Evolutionary conservation across 2,888 invertebrate species (phyloP).

Genomic region (Phengaris arion): DNA sequence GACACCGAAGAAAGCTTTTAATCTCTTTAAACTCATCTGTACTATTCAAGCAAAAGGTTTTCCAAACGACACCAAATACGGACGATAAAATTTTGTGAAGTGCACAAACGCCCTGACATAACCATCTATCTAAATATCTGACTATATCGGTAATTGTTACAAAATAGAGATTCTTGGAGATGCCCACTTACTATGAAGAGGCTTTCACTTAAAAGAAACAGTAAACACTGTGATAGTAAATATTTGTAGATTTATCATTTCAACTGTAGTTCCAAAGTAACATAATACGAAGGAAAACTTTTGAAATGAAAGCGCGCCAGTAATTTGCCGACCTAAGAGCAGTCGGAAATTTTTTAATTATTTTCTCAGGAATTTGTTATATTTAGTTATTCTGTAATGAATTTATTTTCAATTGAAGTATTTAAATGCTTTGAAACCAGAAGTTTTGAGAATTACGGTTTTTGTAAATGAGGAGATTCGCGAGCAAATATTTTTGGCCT

Average conservation of each 20-base stretch:
- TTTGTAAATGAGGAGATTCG: neutral
- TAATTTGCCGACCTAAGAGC: constrained; percentile 25
- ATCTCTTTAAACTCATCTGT: too few relatives aligned
- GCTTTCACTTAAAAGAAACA: neutral
- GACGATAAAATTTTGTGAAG: too few relatives aligned
- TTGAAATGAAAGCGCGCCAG: constrained; percentile 1
- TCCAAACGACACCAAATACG: too few relatives aligned
- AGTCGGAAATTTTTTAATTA: constrained; percentile 16
- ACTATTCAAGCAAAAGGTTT: too few relatives aligned
- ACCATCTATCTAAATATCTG: too few relatives aligned
- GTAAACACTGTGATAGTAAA: neutral
- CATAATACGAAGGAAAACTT: constrained; percentile 19
- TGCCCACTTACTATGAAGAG: too few relatives aligned
- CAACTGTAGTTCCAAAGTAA: constrained; percentile 9
- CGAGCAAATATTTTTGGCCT: neutral
- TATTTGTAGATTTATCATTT: constrained; percentile 7
- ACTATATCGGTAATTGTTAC: too few relatives aligned
- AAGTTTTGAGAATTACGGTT: neutral
- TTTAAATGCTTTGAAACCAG: neutral
- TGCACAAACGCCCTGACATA: too few relatives aligned
- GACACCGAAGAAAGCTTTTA: too few relatives aligned
- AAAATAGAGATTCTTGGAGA: too few relatives aligned
- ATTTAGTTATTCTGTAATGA: neutral
- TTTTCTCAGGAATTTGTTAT: constrained; percentile 3
- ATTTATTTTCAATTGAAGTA: neutral